These are phyloP conservation scores for Scaptodrosophila latifasciaeformis DNA, from an alignment of 2,888 invertebrate genomes.

Conservation along the genomic window DNA sequence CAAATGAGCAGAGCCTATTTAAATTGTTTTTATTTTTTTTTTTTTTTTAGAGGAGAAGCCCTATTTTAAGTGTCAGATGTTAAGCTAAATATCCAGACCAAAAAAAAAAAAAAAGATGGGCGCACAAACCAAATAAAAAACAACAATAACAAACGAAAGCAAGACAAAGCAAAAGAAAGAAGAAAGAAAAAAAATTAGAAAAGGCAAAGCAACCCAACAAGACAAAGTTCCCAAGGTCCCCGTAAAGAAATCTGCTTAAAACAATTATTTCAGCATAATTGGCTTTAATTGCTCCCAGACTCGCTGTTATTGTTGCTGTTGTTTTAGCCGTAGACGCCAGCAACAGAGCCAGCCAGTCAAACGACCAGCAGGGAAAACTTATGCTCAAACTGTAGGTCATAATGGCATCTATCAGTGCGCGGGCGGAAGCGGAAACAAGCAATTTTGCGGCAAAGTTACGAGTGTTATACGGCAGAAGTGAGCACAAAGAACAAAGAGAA, in stretches of 20 bases:
- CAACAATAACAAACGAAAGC: too few relatives aligned
- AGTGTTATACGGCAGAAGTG: constrained; percentile 31
- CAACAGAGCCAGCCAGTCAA: constrained; percentile 4
- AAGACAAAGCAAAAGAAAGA: constrained; percentile 2
- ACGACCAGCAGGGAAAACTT: constrained; percentile 40
- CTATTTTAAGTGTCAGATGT: too few relatives aligned
- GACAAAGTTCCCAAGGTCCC: constrained; percentile 10
- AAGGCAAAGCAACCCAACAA: constrained; percentile 5
- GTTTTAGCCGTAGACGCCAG: constrained; percentile 16
- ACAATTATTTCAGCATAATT: constrained; percentile 72
- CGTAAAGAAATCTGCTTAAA: constrained; percentile 56
- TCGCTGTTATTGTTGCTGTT: neutral
- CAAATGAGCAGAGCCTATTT: constrained; percentile 30
- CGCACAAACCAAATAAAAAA: neutral
- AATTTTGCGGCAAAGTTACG: constrained; percentile 71
- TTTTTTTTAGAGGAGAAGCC: too few relatives aligned
- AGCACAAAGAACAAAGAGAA: constrained; percentile 6
- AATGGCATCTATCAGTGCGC: constrained; percentile 69
- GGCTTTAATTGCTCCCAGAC: constrained; percentile 69
- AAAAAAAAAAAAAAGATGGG: too few relatives aligned
- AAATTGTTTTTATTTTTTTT: constrained; percentile 32
- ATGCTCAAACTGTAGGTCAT: constrained; percentile 61
- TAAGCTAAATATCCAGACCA: too few relatives aligned
- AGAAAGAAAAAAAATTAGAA: neutral
- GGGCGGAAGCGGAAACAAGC: constrained; percentile 72